Base-by-base conservation (phyloP, 2,888 invertebrate species). In the Chymomyza caudatula region DNA sequence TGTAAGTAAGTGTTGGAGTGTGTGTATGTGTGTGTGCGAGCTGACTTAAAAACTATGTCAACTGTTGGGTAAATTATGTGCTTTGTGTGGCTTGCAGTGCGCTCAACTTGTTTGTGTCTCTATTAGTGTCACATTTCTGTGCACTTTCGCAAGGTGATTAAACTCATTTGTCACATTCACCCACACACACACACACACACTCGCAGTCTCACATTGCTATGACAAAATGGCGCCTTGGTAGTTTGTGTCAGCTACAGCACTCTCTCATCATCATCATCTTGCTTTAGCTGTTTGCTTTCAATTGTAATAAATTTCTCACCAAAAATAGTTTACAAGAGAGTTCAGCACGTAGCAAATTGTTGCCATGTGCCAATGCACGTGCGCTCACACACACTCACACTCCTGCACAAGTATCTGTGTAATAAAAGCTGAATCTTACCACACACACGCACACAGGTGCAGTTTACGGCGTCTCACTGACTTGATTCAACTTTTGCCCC, bases 331-430 rank as follows among this genome's bases (percentile, higher is more conserved):
- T 83, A 71, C 67, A 70, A 70, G 65, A 67, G 68, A 62, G 73
- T 76, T 73, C 70, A 71, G 83, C 81, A 81, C 81, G 87, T 86
- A 78, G 68, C 77, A 76, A 86, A 71, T 78, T 86, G 74, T 71
- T 70, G 69, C 64, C 78, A 77, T 61, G 65, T 72, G 66, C 64
- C 47, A 47, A 43, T 49, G 20, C 43, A 42, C 23, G 63, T 22
- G 62, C 71, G 8, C 29, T 11, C 63, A 54, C 55, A 37, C 29
- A 37, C 29, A 17, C 19, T n/a, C 3, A 37, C 29, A 37, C 29
- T 2, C 29, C 8, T 37, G 29, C 11, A 37, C 11, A 11, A 37
- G 29, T 37, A 37, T 37, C 11, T 37, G 29, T 37, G 29, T 37
- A 37, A 37, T 37, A 37, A 37, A 47, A 47, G 11, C 29, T 37